Evolutionary conservation across 2,113 vertebrate genomes (phyloP), one percentile per base, ranked within the genome.

Genomic region (Pyxicephalus adspersus): DNA sequence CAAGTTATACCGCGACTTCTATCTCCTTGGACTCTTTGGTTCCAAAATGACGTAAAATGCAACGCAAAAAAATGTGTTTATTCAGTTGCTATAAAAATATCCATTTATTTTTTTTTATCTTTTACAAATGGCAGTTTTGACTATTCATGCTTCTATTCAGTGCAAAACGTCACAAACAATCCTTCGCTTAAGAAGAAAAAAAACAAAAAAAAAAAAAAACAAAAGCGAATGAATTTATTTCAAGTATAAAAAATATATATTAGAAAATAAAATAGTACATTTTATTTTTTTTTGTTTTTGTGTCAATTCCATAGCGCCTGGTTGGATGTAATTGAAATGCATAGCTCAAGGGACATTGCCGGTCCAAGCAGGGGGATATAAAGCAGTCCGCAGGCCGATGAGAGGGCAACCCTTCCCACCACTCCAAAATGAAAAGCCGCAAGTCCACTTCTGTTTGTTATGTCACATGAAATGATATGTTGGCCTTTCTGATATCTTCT

Each of bases 231-330:
- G 70, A 73, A 97, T 95, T 96, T 95, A 95, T 97, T 99, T 99
- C 98, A 99, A 99, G 97, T 99, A 99, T 98, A 96, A 95, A 97
- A 94, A 93, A 94, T 94, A 92, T 91, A 92, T 99, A 98, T 97
- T 99, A 99, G 96, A 98, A 98, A 98, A 96, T 95, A 97, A 94
- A 94, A 92, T 92, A 93, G 91, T 90, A 92, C 92, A 94, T 95
- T 90, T 45, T 45, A 45, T 45, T 45, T 45, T 13, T 15, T 45
- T 45, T 45, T 15, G 2, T 45, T 45, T 45, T 94, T 94, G 89
- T 91, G 89, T 89, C 88, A 87, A 92, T 90, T 95, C 94, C 94
- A 94, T 95, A 95, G 94, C 93, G 84, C 92, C 93, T 94, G 93
- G 91, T 93, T 92, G 92, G 91, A 91, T 92, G 94, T 92, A 93